phyloP scores from a whole-genome alignment of 2,113 vertebrate genomes.

The Sander vitreus region DNA sequence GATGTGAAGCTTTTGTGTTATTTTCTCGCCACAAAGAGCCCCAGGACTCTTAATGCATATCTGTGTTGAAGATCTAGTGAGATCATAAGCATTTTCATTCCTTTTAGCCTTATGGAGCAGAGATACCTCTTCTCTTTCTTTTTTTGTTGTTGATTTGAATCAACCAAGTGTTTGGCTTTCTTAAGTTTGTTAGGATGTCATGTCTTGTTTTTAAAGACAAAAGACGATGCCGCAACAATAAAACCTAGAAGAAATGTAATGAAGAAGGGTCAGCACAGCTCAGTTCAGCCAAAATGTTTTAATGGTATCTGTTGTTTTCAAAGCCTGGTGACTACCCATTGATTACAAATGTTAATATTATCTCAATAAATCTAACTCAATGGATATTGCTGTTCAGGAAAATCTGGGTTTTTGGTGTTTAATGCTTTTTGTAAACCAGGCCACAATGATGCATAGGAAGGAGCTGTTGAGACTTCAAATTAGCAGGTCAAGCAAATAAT shows the following conservation, averaged over 20 bases:
- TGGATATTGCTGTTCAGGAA: constrained; percentile 61
- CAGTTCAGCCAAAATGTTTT: constrained; percentile 79
- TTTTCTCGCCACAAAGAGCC: constrained; percentile 68
- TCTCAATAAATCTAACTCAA: constrained; percentile 87
- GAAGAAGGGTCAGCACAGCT: constrained; percentile 63
- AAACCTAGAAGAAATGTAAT: constrained; percentile 60
- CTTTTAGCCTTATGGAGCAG: constrained; percentile 76
- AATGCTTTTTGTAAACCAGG: neutral
- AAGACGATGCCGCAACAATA: constrained; percentile 49
- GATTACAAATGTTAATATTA: constrained; percentile 87
- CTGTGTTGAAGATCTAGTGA: constrained; percentile 77
- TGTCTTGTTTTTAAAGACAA: constrained; percentile 75
- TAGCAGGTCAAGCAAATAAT: constrained; percentile 43
- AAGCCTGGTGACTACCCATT: constrained; percentile 79
- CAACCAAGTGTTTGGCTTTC: constrained; percentile 73
- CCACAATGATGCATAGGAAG: constrained; percentile 2
- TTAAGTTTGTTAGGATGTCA: constrained; percentile 63
- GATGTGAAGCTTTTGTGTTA: constrained; percentile 78
- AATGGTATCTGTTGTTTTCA: constrained; percentile 82
- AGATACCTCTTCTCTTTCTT: constrained; percentile 60
- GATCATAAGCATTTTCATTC: constrained; percentile 76
- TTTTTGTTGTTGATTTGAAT: constrained; percentile 54
- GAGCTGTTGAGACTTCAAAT: constrained; percentile 16
- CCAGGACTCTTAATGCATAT: constrained; percentile 74
- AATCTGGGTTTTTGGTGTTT: constrained; percentile 31